These are phyloP conservation scores for Pinctada fucata DNA, from an alignment of 2,888 invertebrate genomes.

Conservation along the genomic window DNA sequence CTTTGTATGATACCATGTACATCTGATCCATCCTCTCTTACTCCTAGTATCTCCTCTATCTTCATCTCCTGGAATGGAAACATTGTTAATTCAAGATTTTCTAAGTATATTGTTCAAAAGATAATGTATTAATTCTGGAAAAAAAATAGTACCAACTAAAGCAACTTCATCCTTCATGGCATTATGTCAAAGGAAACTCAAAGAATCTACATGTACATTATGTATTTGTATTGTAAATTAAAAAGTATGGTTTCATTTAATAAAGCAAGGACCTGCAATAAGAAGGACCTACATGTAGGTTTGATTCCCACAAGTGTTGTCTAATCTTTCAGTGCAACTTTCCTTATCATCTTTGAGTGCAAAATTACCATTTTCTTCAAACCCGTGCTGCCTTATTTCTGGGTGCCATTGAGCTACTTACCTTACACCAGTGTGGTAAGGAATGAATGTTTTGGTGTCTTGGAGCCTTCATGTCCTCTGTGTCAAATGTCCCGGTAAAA, in stretches of 20 bases:
- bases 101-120: neutral
- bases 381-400: no score
- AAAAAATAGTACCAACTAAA: neutral
- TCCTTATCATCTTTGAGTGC: no score
- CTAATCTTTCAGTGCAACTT: no score
- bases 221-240: no score
- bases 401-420: conserved; percentile 21
- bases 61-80: conserved; percentile 31
- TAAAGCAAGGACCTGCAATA: no score
- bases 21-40: conserved; percentile 6
- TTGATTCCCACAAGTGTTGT: no score
- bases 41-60: conserved; percentile 33
- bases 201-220: conserved; percentile 12
- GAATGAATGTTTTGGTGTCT: conserved; percentile 46
- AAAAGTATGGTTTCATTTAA: no score
- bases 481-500: conserved; percentile 48
- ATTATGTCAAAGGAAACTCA: neutral
- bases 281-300: no score
- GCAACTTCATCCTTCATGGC: neutral
- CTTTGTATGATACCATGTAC: conserved; percentile 8
- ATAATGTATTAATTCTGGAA: no score
- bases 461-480: conserved; percentile 50
- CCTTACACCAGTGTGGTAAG: conserved; percentile 61
- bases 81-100: neutral
- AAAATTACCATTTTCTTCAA: no score